Evolutionary conservation across 2,888 invertebrate genomes (phyloP), one percentile per base, ranked within the genome.

Genomic region (Lottia gigantea): DNA sequence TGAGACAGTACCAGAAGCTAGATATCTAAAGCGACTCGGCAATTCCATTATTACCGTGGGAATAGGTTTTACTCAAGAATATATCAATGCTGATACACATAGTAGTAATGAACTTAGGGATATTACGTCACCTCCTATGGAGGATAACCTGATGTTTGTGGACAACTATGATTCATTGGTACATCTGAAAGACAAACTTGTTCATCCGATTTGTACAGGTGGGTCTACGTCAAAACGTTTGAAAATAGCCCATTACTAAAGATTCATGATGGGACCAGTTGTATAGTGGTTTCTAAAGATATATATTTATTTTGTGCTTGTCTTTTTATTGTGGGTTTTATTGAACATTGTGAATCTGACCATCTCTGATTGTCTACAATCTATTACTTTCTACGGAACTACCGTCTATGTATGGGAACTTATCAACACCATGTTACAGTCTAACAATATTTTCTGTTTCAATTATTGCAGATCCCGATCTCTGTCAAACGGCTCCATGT

Each of bases 151-250:
- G 16, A 79, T 85, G 64, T 79, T 78, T 46, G 85, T 83, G 0
- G 76, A 77, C 11, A 81, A 85, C 71, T 87, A 82, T 72, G 76
- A 80, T 49, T 82, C 82, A 0, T 76, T 87, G 40, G 71, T 73
- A 8, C 74, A 77, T 49, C 73, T 85, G 61, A 78, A 83, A 45
- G 74, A 79, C 8, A 74, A 78, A 47, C 74, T 87, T 61, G 80
- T 86, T 19, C 75, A 74, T 4, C 82, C 84, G 14, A 74, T 86
- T 1, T 87, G 87, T 71, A 80, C 82, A 76, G 82, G 87, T 87
- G 72, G 71, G 78, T 66, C 3, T 31, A 31, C 31, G 31, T 31
- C 6, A 31, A 31, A 31, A 31, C 31, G 31, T 6, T 6, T 31
- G 31, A 31, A 31, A 31, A 31, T 31, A 6, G 31, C 6, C 6